These are phyloP conservation scores for Lamproptera curius DNA, from an alignment of 2,888 invertebrate genomes.

Conservation along the genomic window DNA sequence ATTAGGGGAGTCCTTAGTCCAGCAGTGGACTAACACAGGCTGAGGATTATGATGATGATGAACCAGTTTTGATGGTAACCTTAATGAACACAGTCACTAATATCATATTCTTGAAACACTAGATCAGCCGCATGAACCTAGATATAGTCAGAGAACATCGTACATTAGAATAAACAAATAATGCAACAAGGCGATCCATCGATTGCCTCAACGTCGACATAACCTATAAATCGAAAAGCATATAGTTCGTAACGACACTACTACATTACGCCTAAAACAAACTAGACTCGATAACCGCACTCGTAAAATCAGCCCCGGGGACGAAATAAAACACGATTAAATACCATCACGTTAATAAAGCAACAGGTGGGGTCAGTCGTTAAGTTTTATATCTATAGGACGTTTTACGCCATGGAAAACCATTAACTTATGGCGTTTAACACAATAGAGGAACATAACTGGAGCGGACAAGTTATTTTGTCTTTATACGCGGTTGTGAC, in stretches of 20 bases:
- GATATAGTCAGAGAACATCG: too few relatives aligned
- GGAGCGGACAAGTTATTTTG: conserved; percentile 6
- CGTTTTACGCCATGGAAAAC: background rate
- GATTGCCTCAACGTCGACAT: conserved; percentile 24
- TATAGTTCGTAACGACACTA: conserved; percentile 27
- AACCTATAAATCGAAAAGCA: conserved; percentile 21
- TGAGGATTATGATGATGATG: too few relatives aligned
- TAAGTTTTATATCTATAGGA: conserved; percentile 28
- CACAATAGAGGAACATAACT: background rate
- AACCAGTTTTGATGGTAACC: too few relatives aligned
- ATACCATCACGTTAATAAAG: conserved; percentile 33
- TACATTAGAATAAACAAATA: too few relatives aligned
- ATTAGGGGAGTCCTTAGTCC: too few relatives aligned
- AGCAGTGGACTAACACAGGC: too few relatives aligned
- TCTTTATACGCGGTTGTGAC: background rate
- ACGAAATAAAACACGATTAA: conserved; percentile 44
- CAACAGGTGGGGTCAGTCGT: conserved; percentile 32
- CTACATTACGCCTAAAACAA: conserved; percentile 49
- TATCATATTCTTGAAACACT: too few relatives aligned
- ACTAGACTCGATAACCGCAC: conserved; percentile 29
- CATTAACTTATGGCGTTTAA: conserved; percentile 7
- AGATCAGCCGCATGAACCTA: too few relatives aligned
- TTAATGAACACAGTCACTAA: too few relatives aligned
- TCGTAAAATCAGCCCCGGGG: conserved; percentile 33
- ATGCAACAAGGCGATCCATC: background rate